These are phyloP conservation scores for Motacilla tschutschensis DNA, from an alignment of 2,113 vertebrate genomes.

Conservation along the genomic window DNA sequence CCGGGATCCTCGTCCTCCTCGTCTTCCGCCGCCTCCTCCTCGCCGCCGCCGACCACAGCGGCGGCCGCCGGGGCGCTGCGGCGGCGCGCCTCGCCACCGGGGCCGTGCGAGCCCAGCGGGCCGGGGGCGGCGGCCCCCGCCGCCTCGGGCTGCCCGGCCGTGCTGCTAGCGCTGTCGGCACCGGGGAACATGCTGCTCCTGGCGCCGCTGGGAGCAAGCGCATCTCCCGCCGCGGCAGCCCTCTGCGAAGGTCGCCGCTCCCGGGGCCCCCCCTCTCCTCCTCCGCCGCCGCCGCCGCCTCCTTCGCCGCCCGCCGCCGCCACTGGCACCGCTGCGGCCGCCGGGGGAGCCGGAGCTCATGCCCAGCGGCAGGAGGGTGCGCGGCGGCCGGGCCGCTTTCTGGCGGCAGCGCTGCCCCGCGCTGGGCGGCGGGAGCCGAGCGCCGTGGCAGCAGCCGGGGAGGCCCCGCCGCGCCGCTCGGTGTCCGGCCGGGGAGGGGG, in stretches of 20 bases:
- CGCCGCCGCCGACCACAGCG: neutral
- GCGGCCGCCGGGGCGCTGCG: neutral
- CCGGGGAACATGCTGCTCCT: neutral
- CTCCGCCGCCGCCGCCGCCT: neutral
- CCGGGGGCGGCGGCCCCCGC: no score
- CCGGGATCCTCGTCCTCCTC: slow-evolving; percentile 12
- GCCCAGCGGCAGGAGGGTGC: neutral
- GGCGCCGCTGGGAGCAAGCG: neutral
- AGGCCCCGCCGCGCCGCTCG: no score
- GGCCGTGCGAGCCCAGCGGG: no score
- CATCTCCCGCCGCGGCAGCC: neutral
- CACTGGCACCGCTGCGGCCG: neutral
- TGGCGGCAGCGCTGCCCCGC: no score
- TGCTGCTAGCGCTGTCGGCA: neutral
- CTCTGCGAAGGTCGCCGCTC: neutral
- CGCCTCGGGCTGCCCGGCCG: no score
- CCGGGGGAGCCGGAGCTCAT: neutral
- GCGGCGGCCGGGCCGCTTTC: neutral
- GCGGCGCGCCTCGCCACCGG: neutral
- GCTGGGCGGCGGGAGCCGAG: no score
- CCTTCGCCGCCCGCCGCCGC: neutral
- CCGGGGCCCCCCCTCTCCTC: neutral
- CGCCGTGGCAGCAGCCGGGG: no score
- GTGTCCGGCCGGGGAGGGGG: neutral
- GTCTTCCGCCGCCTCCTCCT: slow-evolving; percentile 10